Base-by-base conservation (phyloP, 1,140 invertebrate genomes). In the Eciton burchellii region DNA sequence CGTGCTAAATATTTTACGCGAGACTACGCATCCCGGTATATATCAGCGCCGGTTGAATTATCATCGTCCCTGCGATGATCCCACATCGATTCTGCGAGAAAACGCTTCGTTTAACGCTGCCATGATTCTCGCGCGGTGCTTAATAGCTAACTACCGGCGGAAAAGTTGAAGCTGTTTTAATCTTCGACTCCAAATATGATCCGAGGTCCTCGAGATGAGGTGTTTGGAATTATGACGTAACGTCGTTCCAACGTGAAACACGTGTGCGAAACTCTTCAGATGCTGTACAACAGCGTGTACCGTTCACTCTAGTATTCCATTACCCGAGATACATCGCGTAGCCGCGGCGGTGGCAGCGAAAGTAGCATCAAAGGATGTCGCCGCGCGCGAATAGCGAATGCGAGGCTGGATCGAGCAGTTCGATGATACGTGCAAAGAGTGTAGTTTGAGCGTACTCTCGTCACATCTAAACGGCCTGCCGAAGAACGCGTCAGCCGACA, bases 231-330 rank as follows among this genome's bases (percentile, higher is more conserved):
- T 79, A 45, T 79, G 63, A 68, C n/a, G 35, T 68, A 56, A 62
- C 74, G 26, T 24, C 24, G 3, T 70, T 70, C 70, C 52, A 11
- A 56, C 29, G 63, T 57, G 56, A 49, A 68, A 79, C 49, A 79
- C 45, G n/a, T 77, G 47, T 68, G 54, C 63, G 49, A 56, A 79
- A 16, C 63, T 70, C 35, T 68, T 45, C 74, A 56, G 29, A 63
- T 45, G 68, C 56, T 49, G 56, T 57, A 26, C 63, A 45, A 45
- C 74, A 70, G 35, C 35, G 21, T 43, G 21, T 77, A 66, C 74
- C 63, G 26, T 79, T 79, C 63, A 79, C 74, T 79, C 63, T 79
- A 70, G 74, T 68, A 79, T 79, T 79, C 74, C 74, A 79, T 79
- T 79, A 79, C 74, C 56, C 63, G 29, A 49, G 56, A 79, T 79